phyloP scores from a whole-genome alignment of 2,797 vertebrate species.

The Paedocypris micromegethes region DNA sequence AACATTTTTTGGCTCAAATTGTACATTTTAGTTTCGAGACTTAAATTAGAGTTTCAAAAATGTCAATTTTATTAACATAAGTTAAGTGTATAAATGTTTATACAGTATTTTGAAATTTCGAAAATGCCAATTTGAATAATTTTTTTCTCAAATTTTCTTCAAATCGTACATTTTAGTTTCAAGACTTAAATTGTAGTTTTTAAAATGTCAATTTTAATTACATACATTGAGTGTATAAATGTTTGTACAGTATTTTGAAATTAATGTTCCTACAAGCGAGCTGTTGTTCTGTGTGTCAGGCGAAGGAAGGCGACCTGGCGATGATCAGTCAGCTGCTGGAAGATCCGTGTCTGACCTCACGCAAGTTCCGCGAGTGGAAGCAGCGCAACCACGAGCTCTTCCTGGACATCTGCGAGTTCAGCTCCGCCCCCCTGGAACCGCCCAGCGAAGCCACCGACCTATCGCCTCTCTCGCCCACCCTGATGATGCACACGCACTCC shows the following conservation, averaged over 20 bases:
- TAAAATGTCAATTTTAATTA: background rate
- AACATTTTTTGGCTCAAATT: too few species aligned
- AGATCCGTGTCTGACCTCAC: slow-evolving; percentile 67
- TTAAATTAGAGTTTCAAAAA: too few species aligned
- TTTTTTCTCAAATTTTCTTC: too few species aligned
- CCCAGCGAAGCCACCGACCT: slow-evolving; percentile 65
- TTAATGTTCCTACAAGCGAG: too few species aligned
- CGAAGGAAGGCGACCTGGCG: slow-evolving; percentile 69
- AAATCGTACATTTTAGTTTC: too few species aligned
- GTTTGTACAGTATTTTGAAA: too few species aligned
- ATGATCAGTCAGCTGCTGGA: slow-evolving; percentile 68
- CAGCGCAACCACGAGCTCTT: slow-evolving; percentile 74
- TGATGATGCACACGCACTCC: slow-evolving; percentile 72
- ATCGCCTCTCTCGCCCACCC: slow-evolving; percentile 56
- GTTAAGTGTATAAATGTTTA: too few species aligned
- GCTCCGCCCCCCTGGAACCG: slow-evolving; percentile 52
- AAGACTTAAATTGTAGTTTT: too few species aligned
- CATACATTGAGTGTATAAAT: background rate
- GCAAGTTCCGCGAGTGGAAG: slow-evolving; percentile 75
- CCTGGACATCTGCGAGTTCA: slow-evolving; percentile 76
- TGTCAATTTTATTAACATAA: too few species aligned
- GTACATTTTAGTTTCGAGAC: too few species aligned
- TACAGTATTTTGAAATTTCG: too few species aligned
- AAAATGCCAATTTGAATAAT: too few species aligned
- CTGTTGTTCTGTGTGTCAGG: slow-evolving; percentile 44